Evolutionary conservation across 2,113 vertebrate species (phyloP), one percentile per base, ranked within the genome.

Genomic region (Gasterosteus aculeatus): DNA sequence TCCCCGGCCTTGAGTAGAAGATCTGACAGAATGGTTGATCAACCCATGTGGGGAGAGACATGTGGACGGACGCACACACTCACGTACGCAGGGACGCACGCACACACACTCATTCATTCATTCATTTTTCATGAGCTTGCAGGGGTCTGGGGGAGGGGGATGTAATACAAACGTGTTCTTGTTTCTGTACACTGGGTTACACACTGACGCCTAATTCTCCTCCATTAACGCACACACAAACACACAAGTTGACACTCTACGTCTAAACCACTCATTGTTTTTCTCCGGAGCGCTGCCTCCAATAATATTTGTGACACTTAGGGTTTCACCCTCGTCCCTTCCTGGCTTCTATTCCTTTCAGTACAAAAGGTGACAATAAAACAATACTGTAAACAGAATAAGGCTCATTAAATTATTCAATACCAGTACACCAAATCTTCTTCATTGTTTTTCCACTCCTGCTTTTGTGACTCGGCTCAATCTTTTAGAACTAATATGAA

Each of bases 111-210:
- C 38, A 42, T 31, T 22, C 51, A 49, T 56, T 82, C 87, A 86
- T 89, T 90, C 57, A 88, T 85, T 78, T 87, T 85, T 82, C 59
- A 88, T 90, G 81, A 86, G 75, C 73, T 87, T 66, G 70, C 77
- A 63, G 69, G 42, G 66, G 54, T 75, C 51, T 35, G 41, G 31
- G 78, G 80, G 72, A 81, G 69, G 71, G 79, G 71, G 85, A 26
- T 69, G 80, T 71, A 79, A 70, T 67, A 85, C 86, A 91, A 87
- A 88, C 80, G 79, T 59, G 47, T 61, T 38, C 77, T 90, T 90
- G 84, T 88, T 84, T 83, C 83, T 64, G 78, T 81, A 85, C 75
- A 79, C 70, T 76, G 71, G 76, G 22, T 81, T 72, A 74, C 66
- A 88, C 71, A 72, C 70, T 63, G 64, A 29, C 29, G 35, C 35